These are phyloP conservation scores for Ectemnius cavifrons DNA, from an alignment of 2,888 invertebrate genomes.

Conservation along the genomic window DNA sequence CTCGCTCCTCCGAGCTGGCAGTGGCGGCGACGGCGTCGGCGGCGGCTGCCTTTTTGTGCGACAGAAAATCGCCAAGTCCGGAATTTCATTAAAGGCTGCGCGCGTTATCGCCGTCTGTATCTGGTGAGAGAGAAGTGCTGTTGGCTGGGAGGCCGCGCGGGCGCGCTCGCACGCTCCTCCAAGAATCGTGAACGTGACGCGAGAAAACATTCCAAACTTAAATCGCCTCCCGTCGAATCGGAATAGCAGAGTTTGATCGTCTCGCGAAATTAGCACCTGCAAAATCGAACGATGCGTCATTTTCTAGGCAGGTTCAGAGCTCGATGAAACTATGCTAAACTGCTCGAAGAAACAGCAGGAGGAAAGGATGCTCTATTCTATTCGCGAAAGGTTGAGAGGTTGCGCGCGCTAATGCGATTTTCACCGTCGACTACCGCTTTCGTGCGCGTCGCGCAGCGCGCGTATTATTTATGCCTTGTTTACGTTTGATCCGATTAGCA, in stretches of 20 bases:
- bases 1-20: too few relatives aligned
- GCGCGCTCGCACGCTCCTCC: too few relatives aligned
- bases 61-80: conserved; percentile 12
- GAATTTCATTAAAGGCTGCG: conserved; percentile 32
- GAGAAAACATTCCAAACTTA: background rate
- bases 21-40: too few relatives aligned
- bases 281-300: too few relatives aligned
- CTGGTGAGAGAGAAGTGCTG: background rate
- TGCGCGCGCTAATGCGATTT: background rate
- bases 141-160: background rate
- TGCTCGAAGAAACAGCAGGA: too few relatives aligned
- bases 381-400: too few relatives aligned
- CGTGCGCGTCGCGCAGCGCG: conserved; percentile 18
- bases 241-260: too few relatives aligned
- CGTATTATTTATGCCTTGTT: conserved; percentile 19
- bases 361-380: too few relatives aligned
- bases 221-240: too few relatives aligned
- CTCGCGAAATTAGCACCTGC: too few relatives aligned
- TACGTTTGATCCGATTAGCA: conserved; percentile 21
- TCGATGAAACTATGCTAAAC: too few relatives aligned
- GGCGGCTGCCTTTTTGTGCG: conserved; percentile 8
- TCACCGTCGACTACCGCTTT: background rate
- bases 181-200: background rate
- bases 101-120: conserved; percentile 25
- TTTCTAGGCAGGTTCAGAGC: too few relatives aligned